Evolutionary conservation across 2,888 invertebrate genomes (phyloP), one percentile per base, ranked within the genome.

Genomic region (Andrena trimmerana): DNA sequence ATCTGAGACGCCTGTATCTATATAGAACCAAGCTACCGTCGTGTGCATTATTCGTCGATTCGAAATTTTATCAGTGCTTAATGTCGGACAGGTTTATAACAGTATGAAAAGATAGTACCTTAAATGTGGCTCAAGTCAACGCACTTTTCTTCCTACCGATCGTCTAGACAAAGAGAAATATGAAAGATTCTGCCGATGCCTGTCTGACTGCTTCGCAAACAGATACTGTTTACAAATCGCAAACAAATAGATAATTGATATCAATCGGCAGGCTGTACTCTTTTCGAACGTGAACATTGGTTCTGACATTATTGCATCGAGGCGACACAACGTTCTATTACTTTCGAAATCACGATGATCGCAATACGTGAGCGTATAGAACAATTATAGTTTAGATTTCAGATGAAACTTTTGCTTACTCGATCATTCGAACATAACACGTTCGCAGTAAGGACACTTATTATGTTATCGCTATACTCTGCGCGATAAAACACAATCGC

Each of bases 1-100:
- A 63, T 36, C 20, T 20, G 7, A 16, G 36, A 20, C 10, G 36
- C n/a, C 20, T 36, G 4, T 24, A 36, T 36, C 16, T 63, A 36
- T 33, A 20, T n/a, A 4, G 36, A 69, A 36, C 7, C 27, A 20
- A 24, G 27, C 7, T 24, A 54, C 24, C 24, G 10, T 4, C 63
- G 33, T 27, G 24, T 50, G 33, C 29, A 31, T 5, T 16, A 1
- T 1, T 2, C 24, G 20, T 24, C 1, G 31, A 31, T 42, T 69
- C 10, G 24, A 31, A 13, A 62, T 10, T 42, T 68, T 78, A 76
- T 68, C 52, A 68, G 52, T 16, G 24, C n/a, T 33, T 50, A 20
- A 20, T 20, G 5, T 16, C 3, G 13, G 54, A 42, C 3, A 67
- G 52, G 76, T 78, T 75, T 78, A 78, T 13, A 54, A 27, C 29